Evolutionary conservation across 2,888 invertebrate genomes (phyloP).

Genomic region (Altica lythri): DNA sequence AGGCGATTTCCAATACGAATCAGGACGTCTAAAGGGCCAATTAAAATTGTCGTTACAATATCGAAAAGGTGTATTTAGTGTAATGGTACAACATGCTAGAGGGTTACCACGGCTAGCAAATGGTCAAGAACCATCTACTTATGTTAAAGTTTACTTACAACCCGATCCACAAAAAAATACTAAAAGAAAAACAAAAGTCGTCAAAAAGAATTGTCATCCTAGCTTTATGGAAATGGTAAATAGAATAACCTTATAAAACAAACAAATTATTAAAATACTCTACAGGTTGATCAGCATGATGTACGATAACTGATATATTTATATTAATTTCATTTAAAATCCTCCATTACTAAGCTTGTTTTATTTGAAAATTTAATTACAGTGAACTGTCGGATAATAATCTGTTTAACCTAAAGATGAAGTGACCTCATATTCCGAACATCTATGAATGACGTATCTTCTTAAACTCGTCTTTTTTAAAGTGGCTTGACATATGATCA

Average conservation of each 20-base stretch:
- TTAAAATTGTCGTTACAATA: conserved; percentile 80
- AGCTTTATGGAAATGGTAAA: conserved; percentile 97
- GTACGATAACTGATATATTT: too few species aligned
- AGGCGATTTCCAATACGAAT: conserved; percentile 44
- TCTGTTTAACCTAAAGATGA: too few species aligned
- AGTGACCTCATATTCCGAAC: too few species aligned
- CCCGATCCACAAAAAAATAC: conserved; percentile 92
- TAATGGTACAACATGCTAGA: conserved; percentile 90
- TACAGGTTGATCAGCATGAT: too few species aligned
- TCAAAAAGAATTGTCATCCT: conserved; percentile 90
- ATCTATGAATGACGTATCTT: too few species aligned
- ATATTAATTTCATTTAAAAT: too few species aligned
- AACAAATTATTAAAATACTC: too few species aligned
- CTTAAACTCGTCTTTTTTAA: too few species aligned
- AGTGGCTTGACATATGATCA: too few species aligned
- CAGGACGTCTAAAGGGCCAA: conserved; percentile 67
- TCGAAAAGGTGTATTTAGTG: conserved; percentile 72
- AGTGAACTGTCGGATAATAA: too few species aligned
- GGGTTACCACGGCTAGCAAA: conserved; percentile 80
- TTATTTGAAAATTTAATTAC: too few species aligned
- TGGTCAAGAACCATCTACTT: conserved; percentile 84
- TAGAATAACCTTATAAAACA: conserved; percentile 1
- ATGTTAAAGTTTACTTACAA: conserved; percentile 89
- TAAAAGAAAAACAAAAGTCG: conserved; percentile 94
- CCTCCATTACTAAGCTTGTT: too few species aligned